Evolutionary conservation across 2,797 vertebrate genomes (phyloP), one percentile per base, ranked within the genome.

Genomic region (Salmo trutta): DNA sequence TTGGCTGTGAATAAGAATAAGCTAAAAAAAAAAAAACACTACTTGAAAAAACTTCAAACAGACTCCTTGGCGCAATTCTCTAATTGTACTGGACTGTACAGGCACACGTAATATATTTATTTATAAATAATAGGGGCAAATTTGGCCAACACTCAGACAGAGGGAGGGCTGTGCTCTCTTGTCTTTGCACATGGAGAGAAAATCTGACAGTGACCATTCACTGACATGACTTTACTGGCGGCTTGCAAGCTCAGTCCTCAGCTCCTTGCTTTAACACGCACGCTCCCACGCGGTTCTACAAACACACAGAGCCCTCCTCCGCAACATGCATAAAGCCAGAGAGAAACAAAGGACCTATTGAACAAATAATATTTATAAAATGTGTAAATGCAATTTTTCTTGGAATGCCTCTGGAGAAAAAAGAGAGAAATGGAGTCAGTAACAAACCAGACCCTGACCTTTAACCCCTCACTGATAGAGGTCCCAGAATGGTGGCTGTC

Each of bases 41-140:
- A 94, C 87, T 88, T 91, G 90, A 89, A 91, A 88, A 84, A 89
- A 92, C 85, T 91, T 92, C 85, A 91, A 91, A 91, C 87, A 79
- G 71, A 74, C 90, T 93, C 90, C 77, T 85, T 86, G 81, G 87
- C 93, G 90, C 82, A 81, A 82, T 87, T 90, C 87, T 94, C 89
- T 91, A 92, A 80, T 89, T 87, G 91, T 93, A 93, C 91, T 91
- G 86, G 89, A 94, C 93, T 94, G 93, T 95, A 95, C 94, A 95
- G 92, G 91, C 92, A 94, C 93, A 94, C 86, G 85, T 90, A 93
- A 92, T 89, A 92, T 93, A 92, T 90, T 92, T 88, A 93, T 83
- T 93, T 90, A 85, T 93, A 95, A 95, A 94, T 95, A 95, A 95
- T 95, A 95, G 91, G 93, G 93, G 87, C 76, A 88, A 84, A 88